Evolutionary conservation across 2,888 invertebrate species (phyloP).

Genomic region (Volucella inflata): DNA sequence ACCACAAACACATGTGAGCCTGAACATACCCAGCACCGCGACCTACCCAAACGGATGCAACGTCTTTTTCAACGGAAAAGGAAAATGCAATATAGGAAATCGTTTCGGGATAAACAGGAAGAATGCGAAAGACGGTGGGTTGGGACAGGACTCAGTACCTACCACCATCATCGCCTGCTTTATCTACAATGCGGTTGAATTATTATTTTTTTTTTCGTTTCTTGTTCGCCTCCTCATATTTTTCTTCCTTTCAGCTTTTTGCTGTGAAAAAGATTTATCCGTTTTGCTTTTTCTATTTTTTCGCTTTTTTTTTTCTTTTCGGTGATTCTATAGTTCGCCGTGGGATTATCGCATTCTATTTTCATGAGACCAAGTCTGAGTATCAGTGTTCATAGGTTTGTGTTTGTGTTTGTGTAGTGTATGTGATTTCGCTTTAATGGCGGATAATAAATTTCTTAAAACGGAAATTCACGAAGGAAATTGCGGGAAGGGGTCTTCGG

Average conservation of each 20-base stretch:
- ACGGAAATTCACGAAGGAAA: conserved; percentile 70
- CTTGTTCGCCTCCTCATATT: background rate
- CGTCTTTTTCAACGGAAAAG: conserved; percentile 81
- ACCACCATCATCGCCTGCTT: conserved; percentile 1
- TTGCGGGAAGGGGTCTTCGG: conserved; percentile 63
- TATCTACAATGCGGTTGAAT: conserved; percentile 68
- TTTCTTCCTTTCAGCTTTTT: conserved; percentile 2
- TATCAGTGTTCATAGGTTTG: background rate
- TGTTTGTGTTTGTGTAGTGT: conserved; percentile 20
- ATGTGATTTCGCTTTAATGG: conserved; percentile 51
- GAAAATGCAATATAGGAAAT: conserved; percentile 83
- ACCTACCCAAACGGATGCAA: conserved; percentile 79
- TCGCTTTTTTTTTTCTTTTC: background rate
- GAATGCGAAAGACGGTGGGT: conserved; percentile 54
- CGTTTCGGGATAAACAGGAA: conserved; percentile 80
- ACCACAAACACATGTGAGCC: conserved; percentile 17
- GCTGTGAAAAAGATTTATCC: conserved; percentile 16
- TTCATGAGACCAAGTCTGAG: conserved; percentile 12
- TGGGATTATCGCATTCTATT: conserved; percentile 70
- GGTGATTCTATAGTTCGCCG: conserved; percentile 45
- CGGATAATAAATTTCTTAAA: conserved; percentile 69
- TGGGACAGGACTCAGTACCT: no score
- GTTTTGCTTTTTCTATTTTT: conserved; percentile 41
- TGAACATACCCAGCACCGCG: background rate
- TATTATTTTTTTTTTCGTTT: conserved; percentile 50